Conservation (phyloP, 2,797 vertebrate species). For the Moxostoma hubbsi region DNA sequence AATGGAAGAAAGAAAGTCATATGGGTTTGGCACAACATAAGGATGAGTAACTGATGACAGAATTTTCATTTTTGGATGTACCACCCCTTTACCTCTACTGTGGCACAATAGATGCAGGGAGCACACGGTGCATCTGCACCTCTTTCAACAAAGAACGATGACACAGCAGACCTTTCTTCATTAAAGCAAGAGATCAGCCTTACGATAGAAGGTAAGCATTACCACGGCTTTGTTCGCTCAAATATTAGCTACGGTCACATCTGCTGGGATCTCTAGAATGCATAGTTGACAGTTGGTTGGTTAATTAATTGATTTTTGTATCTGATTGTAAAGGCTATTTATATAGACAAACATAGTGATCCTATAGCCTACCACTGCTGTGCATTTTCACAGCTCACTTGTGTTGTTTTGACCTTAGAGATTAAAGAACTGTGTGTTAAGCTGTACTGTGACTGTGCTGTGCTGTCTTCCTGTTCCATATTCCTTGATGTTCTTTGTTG, state of each 20-base stretch:
- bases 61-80: no score
- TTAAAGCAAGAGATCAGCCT: slow-evolving; percentile 29
- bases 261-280: slow-evolving; percentile 29
- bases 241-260: slow-evolving; percentile 40
- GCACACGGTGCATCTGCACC: not conserved
- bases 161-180: slow-evolving; percentile 27
- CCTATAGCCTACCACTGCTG: not conserved
- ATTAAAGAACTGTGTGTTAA: not conserved
- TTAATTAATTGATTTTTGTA: slow-evolving; percentile 50
- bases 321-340: slow-evolving; percentile 14
- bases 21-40: no score
- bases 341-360: not conserved
- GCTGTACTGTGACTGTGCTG: not conserved
- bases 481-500: not conserved
- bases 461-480: not conserved
- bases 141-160: not conserved
- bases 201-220: slow-evolving; percentile 34
- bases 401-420: slow-evolving; percentile 6
- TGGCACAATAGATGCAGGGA: not conserved
- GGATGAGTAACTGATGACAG: no score
- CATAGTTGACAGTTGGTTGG: slow-evolving; percentile 20
- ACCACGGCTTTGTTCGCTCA: slow-evolving; percentile 20
- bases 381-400: not conserved
- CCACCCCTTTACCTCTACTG: not conserved
- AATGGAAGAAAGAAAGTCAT: no score